Evolutionary conservation across 1,140 invertebrate genomes (phyloP).

Genomic region (Battus philenor): DNA sequence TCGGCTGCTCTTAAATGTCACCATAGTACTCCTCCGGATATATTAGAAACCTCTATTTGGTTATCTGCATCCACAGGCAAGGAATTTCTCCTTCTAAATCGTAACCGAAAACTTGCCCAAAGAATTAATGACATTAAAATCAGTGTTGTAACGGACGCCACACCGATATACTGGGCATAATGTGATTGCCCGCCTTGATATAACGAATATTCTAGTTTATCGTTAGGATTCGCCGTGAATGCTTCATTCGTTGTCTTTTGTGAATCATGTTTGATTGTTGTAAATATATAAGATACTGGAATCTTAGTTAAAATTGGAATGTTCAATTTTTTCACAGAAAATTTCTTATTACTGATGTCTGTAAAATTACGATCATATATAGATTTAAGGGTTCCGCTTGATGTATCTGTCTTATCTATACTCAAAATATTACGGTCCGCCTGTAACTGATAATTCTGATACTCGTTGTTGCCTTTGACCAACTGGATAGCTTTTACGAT

Average conservation of each 20-base stretch:
- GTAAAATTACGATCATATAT: conserved; percentile 19
- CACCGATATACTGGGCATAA: conserved; percentile 57
- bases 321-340: conserved; percentile 51
- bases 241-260: conserved; percentile 25
- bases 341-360: conserved; percentile 23
- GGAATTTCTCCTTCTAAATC: conserved; percentile 60
- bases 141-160: conserved; percentile 40
- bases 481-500: conserved; percentile 36
- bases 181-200: conserved; percentile 40
- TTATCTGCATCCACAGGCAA: conserved; percentile 62
- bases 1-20: conserved; percentile 79
- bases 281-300: conserved; percentile 21
- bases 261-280: conserved; percentile 24
- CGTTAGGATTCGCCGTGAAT: conserved; percentile 36
- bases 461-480: conserved; percentile 44
- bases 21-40: conserved; percentile 82
- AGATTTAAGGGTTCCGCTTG: conserved; percentile 29
- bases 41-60: conserved; percentile 82
- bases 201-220: conserved; percentile 58
- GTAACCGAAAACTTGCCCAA: conserved; percentile 65
- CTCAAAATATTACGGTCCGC: conserved; percentile 48
- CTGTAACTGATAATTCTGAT: conserved; percentile 44
- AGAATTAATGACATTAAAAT: conserved; percentile 63
- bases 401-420: conserved; percentile 30
- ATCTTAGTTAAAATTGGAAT: conserved; percentile 35